A percentile compares a stretch with the other conserved stretches of the same genome.
phyloP scores from a whole-genome alignment of 2,113 vertebrate species.

The Amphilophus citrinellus region DNA sequence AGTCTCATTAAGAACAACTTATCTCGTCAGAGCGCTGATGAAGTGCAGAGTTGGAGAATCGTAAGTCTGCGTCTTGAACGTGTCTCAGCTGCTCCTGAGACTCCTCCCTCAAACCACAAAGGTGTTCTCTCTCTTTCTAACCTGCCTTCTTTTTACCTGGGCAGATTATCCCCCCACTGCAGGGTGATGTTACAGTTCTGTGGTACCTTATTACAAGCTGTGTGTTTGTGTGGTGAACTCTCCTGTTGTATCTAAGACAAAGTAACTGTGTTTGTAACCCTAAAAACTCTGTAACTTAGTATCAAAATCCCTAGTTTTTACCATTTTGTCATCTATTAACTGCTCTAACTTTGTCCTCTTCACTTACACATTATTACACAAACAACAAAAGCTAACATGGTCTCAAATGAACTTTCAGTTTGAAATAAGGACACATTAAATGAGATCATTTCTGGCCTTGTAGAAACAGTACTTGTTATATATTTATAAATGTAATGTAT shows the following conservation, averaged over 20 bases:
- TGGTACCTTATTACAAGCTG: background rate
- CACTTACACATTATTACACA: no score
- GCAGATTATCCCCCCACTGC: constrained; percentile 20
- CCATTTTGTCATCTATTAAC: background rate
- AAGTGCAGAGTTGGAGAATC: constrained; percentile 6
- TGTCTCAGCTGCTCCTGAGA: constrained; percentile 27
- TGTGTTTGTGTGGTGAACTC: background rate
- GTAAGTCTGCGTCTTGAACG: constrained; percentile 21
- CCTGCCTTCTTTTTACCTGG: background rate
- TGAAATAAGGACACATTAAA: background rate
- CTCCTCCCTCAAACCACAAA: background rate
- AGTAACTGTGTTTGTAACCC: no score
- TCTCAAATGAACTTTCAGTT: no score
- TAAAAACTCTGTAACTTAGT: background rate
- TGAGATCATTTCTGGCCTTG: background rate
- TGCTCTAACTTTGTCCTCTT: background rate
- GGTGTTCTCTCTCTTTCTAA: background rate
- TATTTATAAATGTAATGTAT: background rate
- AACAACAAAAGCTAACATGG: background rate
- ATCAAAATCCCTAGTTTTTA: background rate
- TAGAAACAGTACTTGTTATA: background rate
- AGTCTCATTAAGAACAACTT: constrained; percentile 44
- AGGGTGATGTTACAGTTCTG: background rate
- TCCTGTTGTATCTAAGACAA: background rate
- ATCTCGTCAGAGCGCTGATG: constrained; percentile 29